Evolutionary conservation across 2,113 vertebrate genomes (phyloP).

Genomic region (Toxotes chatareus): DNA sequence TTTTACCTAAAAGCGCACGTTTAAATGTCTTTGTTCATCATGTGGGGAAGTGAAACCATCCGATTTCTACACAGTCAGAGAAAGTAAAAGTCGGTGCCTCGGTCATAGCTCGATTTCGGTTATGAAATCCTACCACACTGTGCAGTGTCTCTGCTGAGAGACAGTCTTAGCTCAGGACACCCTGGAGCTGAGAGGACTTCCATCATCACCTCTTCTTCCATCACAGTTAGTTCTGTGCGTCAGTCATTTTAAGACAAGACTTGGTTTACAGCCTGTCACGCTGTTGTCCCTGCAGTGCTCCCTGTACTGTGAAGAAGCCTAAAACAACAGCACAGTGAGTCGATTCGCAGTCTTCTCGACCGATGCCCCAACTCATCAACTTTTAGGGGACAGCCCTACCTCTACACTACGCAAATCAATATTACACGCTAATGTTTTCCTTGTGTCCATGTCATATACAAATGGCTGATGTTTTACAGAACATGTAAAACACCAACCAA

Average conservation of each 20-base stretch:
- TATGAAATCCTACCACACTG: neutral
- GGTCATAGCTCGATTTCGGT: neutral
- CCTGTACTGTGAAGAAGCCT: neutral
- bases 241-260: neutral
- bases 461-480: slow-evolving; percentile 4
- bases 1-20: neutral
- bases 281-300: neutral
- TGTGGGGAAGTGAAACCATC: neutral
- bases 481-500: neutral
- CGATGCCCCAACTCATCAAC: neutral
- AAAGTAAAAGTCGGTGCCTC: neutral
- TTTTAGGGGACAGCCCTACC: neutral
- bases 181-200: neutral
- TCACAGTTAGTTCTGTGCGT: neutral
- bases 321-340: no score
- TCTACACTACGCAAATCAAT: neutral
- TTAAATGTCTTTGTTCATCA: neutral
- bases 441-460: neutral
- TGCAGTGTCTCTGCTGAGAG: no score
- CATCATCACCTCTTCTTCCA: neutral
- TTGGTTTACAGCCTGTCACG: neutral
- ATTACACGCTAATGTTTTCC: neutral
- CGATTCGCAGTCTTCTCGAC: no score
- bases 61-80: neutral
- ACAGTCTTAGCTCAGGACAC: no score